Evolutionary conservation across 2,888 invertebrate genomes (phyloP).

Genomic region (Entomobrya proxima): DNA sequence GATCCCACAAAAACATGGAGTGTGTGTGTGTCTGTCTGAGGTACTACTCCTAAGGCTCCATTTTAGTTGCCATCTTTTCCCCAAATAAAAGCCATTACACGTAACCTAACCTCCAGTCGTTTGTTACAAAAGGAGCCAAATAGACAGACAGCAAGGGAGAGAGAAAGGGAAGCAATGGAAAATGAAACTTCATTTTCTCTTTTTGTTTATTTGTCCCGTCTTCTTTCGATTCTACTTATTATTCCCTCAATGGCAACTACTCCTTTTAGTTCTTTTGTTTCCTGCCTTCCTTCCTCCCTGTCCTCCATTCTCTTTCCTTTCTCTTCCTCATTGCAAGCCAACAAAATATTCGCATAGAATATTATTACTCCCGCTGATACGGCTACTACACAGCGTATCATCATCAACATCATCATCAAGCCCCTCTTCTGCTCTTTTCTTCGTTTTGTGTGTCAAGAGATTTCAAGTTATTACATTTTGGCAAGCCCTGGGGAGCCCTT

Average conservation of each 20-base stretch:
- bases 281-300: background rate
- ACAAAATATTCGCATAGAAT: conserved; percentile 48
- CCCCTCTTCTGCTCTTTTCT: conserved; percentile 7
- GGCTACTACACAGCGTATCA: background rate
- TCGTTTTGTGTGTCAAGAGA: conserved; percentile 59
- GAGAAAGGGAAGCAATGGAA: conserved; percentile 35
- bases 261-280: background rate
- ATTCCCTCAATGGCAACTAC: conserved; percentile 40
- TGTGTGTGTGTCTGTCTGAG: background rate
- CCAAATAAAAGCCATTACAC: conserved; percentile 61
- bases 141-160: background rate
- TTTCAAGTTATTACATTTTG: conserved; percentile 67
- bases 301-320: background rate
- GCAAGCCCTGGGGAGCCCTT: conserved; percentile 62
- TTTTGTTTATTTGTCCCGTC: conserved; percentile 44
- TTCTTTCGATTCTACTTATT: conserved; percentile 40
- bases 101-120: conserved; percentile 59
- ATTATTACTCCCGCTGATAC: background rate
- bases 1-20: background rate
- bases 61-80: conserved; percentile 42
- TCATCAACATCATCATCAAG: conserved; percentile 2
- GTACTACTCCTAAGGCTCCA: conserved; percentile 48
- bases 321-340: conserved; percentile 11
- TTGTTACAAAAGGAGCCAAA: conserved; percentile 23
- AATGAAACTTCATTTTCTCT: conserved; percentile 53